phyloP scores from a whole-genome alignment of 2,888 invertebrate genomes.

The Syritta pipiens region DNA sequence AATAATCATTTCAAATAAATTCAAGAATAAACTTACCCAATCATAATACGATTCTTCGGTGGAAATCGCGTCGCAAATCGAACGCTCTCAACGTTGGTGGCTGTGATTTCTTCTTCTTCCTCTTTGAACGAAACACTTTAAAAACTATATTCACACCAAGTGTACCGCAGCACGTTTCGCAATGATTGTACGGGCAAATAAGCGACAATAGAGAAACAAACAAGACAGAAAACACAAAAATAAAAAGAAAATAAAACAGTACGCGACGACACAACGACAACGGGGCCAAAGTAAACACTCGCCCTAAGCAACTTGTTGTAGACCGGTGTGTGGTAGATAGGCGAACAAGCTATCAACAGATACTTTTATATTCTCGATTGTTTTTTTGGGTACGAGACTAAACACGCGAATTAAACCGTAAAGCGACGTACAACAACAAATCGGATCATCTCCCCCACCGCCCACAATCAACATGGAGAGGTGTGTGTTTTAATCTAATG shows the following conservation, averaged over 20 bases:
- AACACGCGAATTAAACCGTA: slow-evolving; percentile 47
- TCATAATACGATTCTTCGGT: slow-evolving; percentile 35
- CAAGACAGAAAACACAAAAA: too few species aligned
- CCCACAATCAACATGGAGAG: not conserved
- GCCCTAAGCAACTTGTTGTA: slow-evolving; percentile 33
- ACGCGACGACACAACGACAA: slow-evolving; percentile 19
- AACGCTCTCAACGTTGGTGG: not conserved
- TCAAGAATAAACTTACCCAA: slow-evolving; percentile 36
- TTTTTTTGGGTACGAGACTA: slow-evolving; percentile 7
- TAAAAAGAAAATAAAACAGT: slow-evolving; percentile 21
- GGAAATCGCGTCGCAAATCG: not conserved
- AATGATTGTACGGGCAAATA: slow-evolving; percentile 10
- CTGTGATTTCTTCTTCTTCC: too few species aligned
- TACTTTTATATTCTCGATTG: slow-evolving; percentile 5
- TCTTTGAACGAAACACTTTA: slow-evolving; percentile 14
- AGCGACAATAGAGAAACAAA: too few species aligned
- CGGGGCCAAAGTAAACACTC: slow-evolving; percentile 31
- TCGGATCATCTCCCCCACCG: slow-evolving; percentile 35
- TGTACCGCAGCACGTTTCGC: slow-evolving; percentile 3
- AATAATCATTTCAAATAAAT: too few species aligned
- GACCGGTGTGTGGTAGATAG: not conserved
- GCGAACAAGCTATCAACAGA: slow-evolving; percentile 46
- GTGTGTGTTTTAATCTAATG: not conserved
- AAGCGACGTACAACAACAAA: slow-evolving; percentile 32
- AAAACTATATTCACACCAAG: too few species aligned